These are phyloP conservation scores for Ctenoplectra terminalis DNA, from an alignment of 1,140 invertebrate species.

Conservation along the genomic window DNA sequence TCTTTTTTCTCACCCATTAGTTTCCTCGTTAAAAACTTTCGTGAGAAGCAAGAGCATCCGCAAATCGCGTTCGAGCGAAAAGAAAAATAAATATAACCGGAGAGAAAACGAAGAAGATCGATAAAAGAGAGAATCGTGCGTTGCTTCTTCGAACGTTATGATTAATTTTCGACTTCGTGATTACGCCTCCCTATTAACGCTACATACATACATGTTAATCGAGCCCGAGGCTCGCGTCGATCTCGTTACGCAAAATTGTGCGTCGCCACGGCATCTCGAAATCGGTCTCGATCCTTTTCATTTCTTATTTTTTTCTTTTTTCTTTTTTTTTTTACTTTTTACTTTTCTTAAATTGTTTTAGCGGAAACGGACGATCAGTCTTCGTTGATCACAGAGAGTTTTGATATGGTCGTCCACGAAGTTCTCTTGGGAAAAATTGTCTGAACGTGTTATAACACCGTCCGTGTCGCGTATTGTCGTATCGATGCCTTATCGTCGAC, in stretches of 20 bases:
- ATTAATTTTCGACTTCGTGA: neutral
- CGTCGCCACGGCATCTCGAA: constrained; percentile 8
- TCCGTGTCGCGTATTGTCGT: constrained; percentile 44
- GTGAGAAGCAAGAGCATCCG: neutral
- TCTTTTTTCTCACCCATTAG: neutral
- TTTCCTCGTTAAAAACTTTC: neutral
- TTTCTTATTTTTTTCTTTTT: neutral
- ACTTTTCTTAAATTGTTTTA: constrained; percentile 37
- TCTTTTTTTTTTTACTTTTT: neutral
- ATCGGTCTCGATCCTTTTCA: neutral
- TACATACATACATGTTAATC: too few species aligned
- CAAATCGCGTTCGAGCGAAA: neutral
- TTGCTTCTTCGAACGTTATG: neutral
- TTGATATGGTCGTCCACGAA: constrained; percentile 77
- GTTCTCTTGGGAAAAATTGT: constrained; percentile 19
- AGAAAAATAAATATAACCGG: neutral
- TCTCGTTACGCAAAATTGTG: constrained; percentile 13
- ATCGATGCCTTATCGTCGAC: constrained; percentile 28
- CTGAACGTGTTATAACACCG: constrained; percentile 5
- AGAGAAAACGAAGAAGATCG: neutral
- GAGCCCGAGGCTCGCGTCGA: neutral
- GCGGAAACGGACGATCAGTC: constrained; percentile 77
- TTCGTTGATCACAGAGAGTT: constrained; percentile 81
- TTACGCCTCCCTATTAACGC: neutral
- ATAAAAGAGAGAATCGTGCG: constrained; percentile 6